These are phyloP conservation scores for Ictidomys tridecemlineatus DNA, from an alignment of 2,113 vertebrate genomes.

Conservation along the genomic window DNA sequence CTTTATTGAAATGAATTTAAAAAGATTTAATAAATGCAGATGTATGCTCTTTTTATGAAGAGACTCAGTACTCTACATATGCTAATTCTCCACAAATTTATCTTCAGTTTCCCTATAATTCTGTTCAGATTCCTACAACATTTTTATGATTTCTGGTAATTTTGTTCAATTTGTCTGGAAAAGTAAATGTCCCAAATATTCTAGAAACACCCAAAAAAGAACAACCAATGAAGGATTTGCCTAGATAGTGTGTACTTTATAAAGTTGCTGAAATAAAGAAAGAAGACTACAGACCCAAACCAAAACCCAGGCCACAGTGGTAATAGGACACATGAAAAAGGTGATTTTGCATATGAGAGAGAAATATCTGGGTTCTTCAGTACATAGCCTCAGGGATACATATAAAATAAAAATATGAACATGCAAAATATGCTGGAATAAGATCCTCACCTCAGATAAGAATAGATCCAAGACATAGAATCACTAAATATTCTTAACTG, in stretches of 20 bases:
- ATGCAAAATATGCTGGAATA: not conserved
- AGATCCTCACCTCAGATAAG: not conserved
- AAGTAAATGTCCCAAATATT: not conserved
- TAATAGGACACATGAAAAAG: not conserved
- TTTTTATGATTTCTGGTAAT: not conserved
- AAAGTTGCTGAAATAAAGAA: not conserved
- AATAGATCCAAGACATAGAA: not conserved
- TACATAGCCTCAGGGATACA: not conserved
- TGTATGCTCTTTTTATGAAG: not conserved
- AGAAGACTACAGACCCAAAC: not conserved
- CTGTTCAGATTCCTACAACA: not conserved
- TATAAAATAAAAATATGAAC: not conserved
- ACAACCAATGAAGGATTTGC: no score
- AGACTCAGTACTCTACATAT: not conserved
- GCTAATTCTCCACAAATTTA: not conserved
- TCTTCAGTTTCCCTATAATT: not conserved
- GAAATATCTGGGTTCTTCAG: not conserved
- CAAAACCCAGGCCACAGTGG: not conserved
- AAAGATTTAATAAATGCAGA: not conserved
- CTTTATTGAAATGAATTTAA: slow-evolving; percentile 4
- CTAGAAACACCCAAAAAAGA: not conserved
- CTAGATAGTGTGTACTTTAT: not conserved
- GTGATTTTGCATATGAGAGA: not conserved
- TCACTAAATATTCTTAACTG: not conserved
- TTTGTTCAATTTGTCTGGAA: not conserved